Conservation (phyloP, 2,113 vertebrate species). For the Collichthys lucidus region DNA sequence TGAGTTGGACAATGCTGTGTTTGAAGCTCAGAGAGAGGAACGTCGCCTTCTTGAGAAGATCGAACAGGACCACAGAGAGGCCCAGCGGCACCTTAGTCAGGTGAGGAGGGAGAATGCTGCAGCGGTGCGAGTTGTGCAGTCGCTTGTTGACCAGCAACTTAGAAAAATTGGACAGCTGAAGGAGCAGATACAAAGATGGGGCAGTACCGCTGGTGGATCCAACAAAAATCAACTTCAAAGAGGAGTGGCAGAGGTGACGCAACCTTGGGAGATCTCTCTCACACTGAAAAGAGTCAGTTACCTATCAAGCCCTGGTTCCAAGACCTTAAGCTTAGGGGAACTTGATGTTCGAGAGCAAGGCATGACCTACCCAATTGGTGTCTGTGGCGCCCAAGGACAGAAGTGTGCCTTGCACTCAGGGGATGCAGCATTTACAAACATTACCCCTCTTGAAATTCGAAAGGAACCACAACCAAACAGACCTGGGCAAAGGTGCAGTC, state of each 20-base stretch:
- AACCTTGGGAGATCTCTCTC: constrained; percentile 81
- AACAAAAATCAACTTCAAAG: constrained; percentile 81
- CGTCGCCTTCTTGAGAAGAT: constrained; percentile 79
- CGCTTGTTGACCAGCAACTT: constrained; percentile 79
- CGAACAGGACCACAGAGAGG: constrained; percentile 77
- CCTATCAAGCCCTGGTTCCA: constrained; percentile 49
- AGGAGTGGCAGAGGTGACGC: constrained; percentile 78
- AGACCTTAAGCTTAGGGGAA: constrained; percentile 73
- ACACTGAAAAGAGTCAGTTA: constrained; percentile 81
- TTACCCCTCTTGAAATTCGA: constrained; percentile 71
- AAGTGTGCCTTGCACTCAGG: constrained; percentile 81
- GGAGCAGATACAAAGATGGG: constrained; percentile 80
- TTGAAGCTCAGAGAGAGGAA: constrained; percentile 80
- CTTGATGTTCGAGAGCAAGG: constrained; percentile 74
- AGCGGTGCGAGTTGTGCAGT: constrained; percentile 76
- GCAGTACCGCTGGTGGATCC: constrained; percentile 66
- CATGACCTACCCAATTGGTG: constrained; percentile 78
- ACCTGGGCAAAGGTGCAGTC: constrained; percentile 38
- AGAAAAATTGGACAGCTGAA: constrained; percentile 77
- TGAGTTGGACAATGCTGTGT: constrained; percentile 76
- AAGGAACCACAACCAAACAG: constrained; percentile 66
- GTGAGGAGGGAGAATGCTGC: constrained; percentile 81
- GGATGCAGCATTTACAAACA: constrained; percentile 67
- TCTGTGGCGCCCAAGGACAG: constrained; percentile 75
- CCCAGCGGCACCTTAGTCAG: constrained; percentile 76